Percentiles rank a stretch among this genome's conserved stretches.
These are phyloP conservation scores for Trypoxylus dichotomus DNA, from an alignment of 1,140 invertebrate species.

Conservation along the genomic window DNA sequence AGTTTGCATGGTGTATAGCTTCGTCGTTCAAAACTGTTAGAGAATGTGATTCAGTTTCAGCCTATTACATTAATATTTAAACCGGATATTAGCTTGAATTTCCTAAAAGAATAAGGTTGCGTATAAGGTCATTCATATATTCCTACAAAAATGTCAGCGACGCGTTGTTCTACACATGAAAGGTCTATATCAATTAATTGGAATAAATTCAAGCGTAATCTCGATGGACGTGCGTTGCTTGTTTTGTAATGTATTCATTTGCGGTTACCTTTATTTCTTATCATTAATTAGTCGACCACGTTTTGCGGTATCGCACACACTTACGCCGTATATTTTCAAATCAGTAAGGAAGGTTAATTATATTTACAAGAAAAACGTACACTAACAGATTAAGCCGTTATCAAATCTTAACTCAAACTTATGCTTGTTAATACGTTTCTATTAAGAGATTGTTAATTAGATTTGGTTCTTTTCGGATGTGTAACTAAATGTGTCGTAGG, in stretches of 20 bases:
- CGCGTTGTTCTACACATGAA: background rate
- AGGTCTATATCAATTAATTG: background rate
- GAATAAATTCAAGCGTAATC: background rate
- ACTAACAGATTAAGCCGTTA: background rate
- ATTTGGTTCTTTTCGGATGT: too few relatives aligned
- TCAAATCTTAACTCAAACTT: background rate
- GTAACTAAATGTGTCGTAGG: too few relatives aligned
- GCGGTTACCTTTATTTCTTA: constrained; percentile 20
- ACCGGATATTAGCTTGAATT: too few relatives aligned
- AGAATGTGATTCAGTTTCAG: too few relatives aligned
- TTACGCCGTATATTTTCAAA: background rate
- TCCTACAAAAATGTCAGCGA: background rate
- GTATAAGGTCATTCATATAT: background rate
- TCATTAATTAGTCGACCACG: constrained; percentile 16
- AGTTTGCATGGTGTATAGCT: too few relatives aligned
- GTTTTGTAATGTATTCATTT: background rate
- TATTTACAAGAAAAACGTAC: background rate
- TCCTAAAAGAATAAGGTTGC: background rate
- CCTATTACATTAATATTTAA: too few relatives aligned
- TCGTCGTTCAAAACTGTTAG: too few relatives aligned
- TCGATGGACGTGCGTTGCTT: background rate
- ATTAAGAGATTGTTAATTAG: background rate
- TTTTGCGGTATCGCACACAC: background rate
- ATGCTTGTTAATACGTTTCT: background rate
- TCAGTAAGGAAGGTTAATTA: constrained; percentile 14